Percentiles rank a stretch among this genome's conserved stretches.
Conservation (phyloP, 2,888 invertebrate genomes). For the Lepidochrysops patricia region DNA sequence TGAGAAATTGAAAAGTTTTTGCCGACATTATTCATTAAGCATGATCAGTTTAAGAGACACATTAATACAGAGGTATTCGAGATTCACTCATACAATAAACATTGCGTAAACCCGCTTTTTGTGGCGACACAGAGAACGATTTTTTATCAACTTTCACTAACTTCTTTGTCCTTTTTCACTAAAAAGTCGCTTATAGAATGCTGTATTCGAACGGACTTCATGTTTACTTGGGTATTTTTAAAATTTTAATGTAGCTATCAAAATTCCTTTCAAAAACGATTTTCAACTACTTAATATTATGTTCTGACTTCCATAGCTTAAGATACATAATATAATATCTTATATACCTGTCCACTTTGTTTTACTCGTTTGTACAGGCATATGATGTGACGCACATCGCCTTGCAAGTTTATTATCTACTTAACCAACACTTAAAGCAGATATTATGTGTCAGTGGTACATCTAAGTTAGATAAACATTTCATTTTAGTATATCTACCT, state of each 20-base stretch:
- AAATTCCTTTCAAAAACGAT: not conserved
- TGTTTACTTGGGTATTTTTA: not conserved
- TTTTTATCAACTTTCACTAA: slow-evolving; percentile 38
- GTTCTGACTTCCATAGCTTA: not conserved
- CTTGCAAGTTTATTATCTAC: too few species aligned
- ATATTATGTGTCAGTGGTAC: too few species aligned
- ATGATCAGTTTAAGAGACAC: slow-evolving; percentile 38
- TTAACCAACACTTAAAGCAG: too few species aligned
- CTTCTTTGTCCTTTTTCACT: slow-evolving; percentile 7
- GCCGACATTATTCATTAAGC: slow-evolving; percentile 60
- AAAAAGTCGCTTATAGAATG: not conserved
- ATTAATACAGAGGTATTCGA: slow-evolving; percentile 32
- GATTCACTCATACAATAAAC: slow-evolving; percentile 73
- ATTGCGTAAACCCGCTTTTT: slow-evolving; percentile 49
- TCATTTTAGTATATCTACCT: too few species aligned
- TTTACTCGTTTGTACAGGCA: too few species aligned
- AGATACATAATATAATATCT: not conserved
- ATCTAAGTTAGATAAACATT: too few species aligned
- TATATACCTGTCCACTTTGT: too few species aligned
- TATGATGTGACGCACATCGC: too few species aligned
- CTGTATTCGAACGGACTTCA: slow-evolving; percentile 6
- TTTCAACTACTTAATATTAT: not conserved
- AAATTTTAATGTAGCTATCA: not conserved
- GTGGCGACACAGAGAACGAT: slow-evolving; percentile 33
- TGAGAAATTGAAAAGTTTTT: slow-evolving; percentile 16